Evolutionary conservation across 1,140 invertebrate species (phyloP), one percentile per base, ranked within the genome.

Genomic region (Ceratoteleas bidentatus): DNA sequence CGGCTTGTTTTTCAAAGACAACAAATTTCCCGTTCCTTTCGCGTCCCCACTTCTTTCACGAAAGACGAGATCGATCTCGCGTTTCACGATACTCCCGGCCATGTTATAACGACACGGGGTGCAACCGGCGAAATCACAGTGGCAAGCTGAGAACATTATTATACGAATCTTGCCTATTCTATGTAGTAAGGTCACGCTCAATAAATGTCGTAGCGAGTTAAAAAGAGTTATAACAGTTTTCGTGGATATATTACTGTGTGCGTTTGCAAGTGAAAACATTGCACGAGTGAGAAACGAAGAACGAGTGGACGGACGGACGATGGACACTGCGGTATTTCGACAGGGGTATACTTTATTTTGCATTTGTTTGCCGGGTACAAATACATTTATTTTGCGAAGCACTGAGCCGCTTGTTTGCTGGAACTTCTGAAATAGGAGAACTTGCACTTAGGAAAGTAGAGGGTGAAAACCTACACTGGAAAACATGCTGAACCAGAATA

Each of bases 141-240:
- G 81, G 58, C 68, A 70, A 76, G 64, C 50, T 73, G 57, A 66
- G 10, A 74, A 83, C 61, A 65, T 75, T 81, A 83, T 81, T 72
- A n/a, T 82, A 73, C 86, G 83, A 86, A 83, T 82, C 80, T 90
- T 88, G 87, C 86, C 88, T 90, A 90, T 83, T 88, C 75, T 89
- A 89, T 78, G 83, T 89, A 82, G 83, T 90, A 89, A 90, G 88
- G 88, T 84, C 83, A 89, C 86, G 88, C 88, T 90, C 86, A 90
- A 90, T 89, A 89, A 87, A 81, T n/a, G n/a, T n/a, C 70, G 84
- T 90, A 89, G 88, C 77, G 76, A 87, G 83, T 85, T 80, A 64
- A 81, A 81, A n/a, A n/a, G 68, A 57, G 49, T 74, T 77, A 61
- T 75, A 81, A 57, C 60, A 79, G 79, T 83, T 84, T 78, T 74